Evolutionary conservation across 2,113 vertebrate species (phyloP), one percentile per base, ranked within the genome.

Genomic region (Ictidomys tridecemlineatus): DNA sequence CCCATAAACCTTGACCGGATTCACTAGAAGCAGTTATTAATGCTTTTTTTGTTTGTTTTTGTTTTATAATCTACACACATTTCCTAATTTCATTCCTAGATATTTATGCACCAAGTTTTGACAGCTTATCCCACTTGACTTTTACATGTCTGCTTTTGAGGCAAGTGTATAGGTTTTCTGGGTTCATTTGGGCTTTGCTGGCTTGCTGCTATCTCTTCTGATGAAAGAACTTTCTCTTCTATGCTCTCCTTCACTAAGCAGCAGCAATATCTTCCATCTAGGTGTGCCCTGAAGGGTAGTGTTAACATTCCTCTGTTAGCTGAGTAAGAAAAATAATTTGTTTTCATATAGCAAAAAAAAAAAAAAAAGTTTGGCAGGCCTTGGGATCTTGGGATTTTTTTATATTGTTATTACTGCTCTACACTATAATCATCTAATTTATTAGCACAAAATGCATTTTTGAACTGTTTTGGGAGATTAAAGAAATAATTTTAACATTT

Each of bases 381-480:
- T 5, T 87, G 56, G 10, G 51, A 53, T 89, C 14, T 5, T 87
- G 56, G 10, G 51, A 53, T 89, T 95, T 90, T 92, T 82, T 76
- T 61, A 1, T 65, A 58, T 65, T 89, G 12, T 77, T 80, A 96
- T 93, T 89, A 91, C 28, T 93, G 65, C 74, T 9, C 45, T 91
- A 74, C 7, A 79, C 51, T 61, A 4, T 65, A 93, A 83, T 24
- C 82, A n/a, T 79, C 45, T 51, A 74, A 84, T 90, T 42, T 96
- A 72, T 72, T 83, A 96, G 84, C 84, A 70, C 48, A 89, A 94
- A 91, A 82, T 65, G 9, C 58, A 61, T 84, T 53, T 96, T 96
- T 51, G 39, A 97, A 92, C 51, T 95, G 48, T 97, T 77, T 94
- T 91, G 34, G 28, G 72, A 93, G 83, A 94, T 70, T 63, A 28